Evolutionary conservation across 2,888 invertebrate genomes (phyloP).

Genomic region (Dasypolia templi): DNA sequence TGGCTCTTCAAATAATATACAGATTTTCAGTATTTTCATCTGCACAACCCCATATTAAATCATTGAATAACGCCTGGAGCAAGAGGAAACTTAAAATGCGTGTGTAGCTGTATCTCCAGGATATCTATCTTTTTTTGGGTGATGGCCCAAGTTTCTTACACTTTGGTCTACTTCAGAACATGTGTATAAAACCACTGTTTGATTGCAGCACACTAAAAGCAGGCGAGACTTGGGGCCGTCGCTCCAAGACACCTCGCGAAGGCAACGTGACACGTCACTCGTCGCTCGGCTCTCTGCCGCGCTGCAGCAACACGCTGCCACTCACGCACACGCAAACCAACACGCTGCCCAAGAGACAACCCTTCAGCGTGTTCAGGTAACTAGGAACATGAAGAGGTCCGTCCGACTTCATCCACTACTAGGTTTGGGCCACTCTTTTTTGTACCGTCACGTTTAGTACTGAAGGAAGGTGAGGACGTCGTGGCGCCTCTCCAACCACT

Average conservation of each 20-base stretch:
- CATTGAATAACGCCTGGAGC: neutral
- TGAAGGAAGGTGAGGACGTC: too few relatives aligned
- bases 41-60: neutral
- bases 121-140: neutral
- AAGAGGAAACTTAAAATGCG: neutral
- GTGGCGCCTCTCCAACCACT: too few relatives aligned
- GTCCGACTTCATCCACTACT: neutral
- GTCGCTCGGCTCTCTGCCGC: conserved; percentile 81
- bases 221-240: conserved; percentile 42
- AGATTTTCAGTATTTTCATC: neutral
- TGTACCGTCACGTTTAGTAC: too few relatives aligned
- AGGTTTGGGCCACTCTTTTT: neutral
- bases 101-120: neutral
- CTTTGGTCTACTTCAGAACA: neutral
- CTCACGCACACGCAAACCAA: conserved; percentile 39
- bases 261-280: conserved; percentile 77
- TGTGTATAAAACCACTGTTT: neutral
- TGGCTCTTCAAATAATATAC: neutral
- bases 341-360: conserved; percentile 71
- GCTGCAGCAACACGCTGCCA: conserved; percentile 52
- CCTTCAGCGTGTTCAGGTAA: conserved; percentile 44
- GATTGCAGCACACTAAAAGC: conserved; percentile 56
- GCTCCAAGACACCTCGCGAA: conserved; percentile 24
- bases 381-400: neutral
- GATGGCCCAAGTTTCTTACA: neutral